Percentiles rank a stretch among this genome's conserved stretches.
These are phyloP conservation scores for Drosophila ficusphila DNA, from an alignment of 1,140 invertebrate genomes.

Conservation along the genomic window DNA sequence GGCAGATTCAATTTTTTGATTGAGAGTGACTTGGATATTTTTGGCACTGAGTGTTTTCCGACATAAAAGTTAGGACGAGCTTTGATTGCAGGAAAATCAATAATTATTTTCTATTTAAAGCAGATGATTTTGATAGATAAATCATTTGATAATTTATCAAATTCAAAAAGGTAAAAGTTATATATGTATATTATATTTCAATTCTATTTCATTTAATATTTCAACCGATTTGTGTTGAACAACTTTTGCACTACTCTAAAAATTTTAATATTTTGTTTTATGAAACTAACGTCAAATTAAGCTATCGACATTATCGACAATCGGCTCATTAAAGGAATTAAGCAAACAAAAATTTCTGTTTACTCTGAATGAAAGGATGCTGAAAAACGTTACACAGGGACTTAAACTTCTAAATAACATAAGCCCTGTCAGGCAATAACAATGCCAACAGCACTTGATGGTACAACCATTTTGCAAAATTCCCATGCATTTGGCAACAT, in stretches of 20 bases:
- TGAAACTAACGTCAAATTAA: too few species aligned
- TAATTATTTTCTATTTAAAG: background rate
- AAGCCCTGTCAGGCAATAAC: slow-evolving; percentile 2
- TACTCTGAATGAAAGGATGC: slow-evolving; percentile 3
- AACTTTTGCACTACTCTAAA: too few species aligned
- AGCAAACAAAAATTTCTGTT: slow-evolving; percentile 9
- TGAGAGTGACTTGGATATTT: slow-evolving; percentile 6
- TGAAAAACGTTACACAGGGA: slow-evolving; percentile 12
- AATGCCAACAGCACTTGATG: slow-evolving; percentile 1
- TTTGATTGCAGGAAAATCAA: slow-evolving; percentile 12
- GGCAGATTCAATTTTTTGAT: slow-evolving; percentile 12
- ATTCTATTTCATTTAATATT: too few species aligned
- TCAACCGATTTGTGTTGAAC: too few species aligned
- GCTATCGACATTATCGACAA: background rate
- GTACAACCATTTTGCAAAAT: slow-evolving; percentile 28
- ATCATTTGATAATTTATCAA: too few species aligned
- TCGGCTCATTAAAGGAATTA: background rate
- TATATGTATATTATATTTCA: too few species aligned
- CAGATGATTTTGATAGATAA: background rate
- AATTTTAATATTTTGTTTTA: too few species aligned
- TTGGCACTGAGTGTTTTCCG: slow-evolving; percentile 8
- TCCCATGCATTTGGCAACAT: slow-evolving; percentile 22
- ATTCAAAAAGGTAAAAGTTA: too few species aligned
- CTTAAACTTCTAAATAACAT: slow-evolving; percentile 11
- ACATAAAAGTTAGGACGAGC: background rate